Percentiles rank a stretch among this genome's conserved stretches.
Conservation (phyloP, 1,140 invertebrate species). For the Atopsyche davidsoni region DNA sequence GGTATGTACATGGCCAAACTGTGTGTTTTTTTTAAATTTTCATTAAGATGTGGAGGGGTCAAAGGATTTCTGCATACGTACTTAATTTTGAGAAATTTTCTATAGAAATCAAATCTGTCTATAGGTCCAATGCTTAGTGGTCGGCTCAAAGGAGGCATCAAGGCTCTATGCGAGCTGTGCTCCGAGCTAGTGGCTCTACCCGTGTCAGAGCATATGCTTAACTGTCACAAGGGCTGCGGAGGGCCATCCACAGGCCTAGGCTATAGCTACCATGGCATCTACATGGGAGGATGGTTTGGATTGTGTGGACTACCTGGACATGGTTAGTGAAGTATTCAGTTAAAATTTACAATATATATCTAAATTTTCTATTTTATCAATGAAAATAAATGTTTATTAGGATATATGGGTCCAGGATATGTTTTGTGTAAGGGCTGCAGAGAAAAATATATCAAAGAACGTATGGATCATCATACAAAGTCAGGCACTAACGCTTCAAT, state of each 20-base stretch:
- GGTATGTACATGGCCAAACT: too few species aligned
- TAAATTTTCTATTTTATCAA: not conserved
- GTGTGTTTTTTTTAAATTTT: too few species aligned
- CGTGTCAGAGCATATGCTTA: slow-evolving; percentile 86
- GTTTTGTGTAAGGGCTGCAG: slow-evolving; percentile 11
- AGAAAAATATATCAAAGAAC: slow-evolving; percentile 34
- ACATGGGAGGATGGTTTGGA: slow-evolving; percentile 27
- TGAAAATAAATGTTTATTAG: not conserved
- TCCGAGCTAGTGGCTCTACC: slow-evolving; percentile 64
- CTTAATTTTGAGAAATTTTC: slow-evolving; percentile 8
- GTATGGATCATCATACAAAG: slow-evolving; percentile 20
- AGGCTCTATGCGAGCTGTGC: slow-evolving; percentile 78
- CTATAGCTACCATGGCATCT: slow-evolving; percentile 38
- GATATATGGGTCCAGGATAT: slow-evolving; percentile 17
- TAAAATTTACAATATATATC: not conserved
- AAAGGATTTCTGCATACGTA: not conserved
- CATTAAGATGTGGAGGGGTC: slow-evolving; percentile 17
- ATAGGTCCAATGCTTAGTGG: too few species aligned
- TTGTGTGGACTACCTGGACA: slow-evolving; percentile 8
- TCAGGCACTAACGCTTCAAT: too few species aligned
- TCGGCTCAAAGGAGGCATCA: too few species aligned
- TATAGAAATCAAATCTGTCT: slow-evolving; percentile 48
- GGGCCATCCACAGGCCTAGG: slow-evolving; percentile 57
- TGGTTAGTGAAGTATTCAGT: slow-evolving; percentile 4
- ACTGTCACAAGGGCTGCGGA: slow-evolving; percentile 84